Percentiles rank a stretch among this genome's conserved stretches.
Evolutionary conservation across 2,797 vertebrate species (phyloP).

Genomic region (Rousettus madagascariensis): DNA sequence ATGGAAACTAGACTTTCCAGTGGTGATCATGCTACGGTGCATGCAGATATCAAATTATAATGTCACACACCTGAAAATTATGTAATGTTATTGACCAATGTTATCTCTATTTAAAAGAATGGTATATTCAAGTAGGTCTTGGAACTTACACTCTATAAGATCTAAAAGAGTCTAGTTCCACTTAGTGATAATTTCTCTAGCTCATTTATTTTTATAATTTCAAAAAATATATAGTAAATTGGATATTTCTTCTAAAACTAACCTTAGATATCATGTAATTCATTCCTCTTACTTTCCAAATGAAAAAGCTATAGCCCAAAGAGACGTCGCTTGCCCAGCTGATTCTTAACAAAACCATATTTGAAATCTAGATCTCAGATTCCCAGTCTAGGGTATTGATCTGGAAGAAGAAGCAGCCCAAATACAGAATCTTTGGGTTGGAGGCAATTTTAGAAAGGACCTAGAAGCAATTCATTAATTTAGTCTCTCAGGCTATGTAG

Average conservation of each 20-base stretch:
- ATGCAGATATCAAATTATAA: neutral
- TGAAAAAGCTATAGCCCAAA: neutral
- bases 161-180: neutral
- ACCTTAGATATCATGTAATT: neutral
- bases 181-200: neutral
- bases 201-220: constrained; percentile 4
- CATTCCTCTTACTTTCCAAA: neutral
- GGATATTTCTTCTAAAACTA: neutral
- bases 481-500: neutral
- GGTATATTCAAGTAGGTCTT: neutral
- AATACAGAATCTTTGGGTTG: neutral
- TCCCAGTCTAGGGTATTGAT: neutral
- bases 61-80: neutral
- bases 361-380: neutral
- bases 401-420: neutral
- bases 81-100: neutral
- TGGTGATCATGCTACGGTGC: too few species aligned
- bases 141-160: neutral
- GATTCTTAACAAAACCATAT: neutral
- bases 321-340: neutral
- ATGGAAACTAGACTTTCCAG: neutral
- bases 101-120: neutral
- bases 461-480: neutral
- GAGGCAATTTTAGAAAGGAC: constrained; percentile 6
- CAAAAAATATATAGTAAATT: neutral